Percentiles rank a stretch among this genome's conserved stretches.
Evolutionary conservation across 2,888 invertebrate species (phyloP).

Genomic region (Brachylomia viminalis): DNA sequence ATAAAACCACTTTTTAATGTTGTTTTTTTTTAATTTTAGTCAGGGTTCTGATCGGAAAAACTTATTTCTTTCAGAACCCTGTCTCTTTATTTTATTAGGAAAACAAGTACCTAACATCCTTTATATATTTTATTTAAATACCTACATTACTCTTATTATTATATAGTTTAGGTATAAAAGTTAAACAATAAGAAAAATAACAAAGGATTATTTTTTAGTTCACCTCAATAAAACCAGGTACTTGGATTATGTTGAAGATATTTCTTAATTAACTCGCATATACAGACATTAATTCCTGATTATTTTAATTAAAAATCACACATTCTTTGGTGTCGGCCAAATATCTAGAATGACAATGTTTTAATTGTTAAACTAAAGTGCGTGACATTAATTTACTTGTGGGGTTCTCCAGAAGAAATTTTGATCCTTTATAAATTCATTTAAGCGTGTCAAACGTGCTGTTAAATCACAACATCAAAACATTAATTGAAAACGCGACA

Average conservation of each 20-base stretch:
- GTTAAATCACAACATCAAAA: background rate
- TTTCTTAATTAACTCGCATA: slow-evolving; percentile 57
- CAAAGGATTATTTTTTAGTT: slow-evolving; percentile 1
- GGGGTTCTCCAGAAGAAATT: background rate
- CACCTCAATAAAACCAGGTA: background rate
- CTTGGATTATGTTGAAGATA: slow-evolving; percentile 38
- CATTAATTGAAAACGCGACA: background rate
- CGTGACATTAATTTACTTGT: background rate
- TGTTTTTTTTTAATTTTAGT: background rate
- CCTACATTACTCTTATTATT: no score
- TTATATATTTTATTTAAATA: background rate
- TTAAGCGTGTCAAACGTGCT: background rate
- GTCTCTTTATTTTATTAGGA: background rate
- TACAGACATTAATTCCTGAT: slow-evolving; percentile 35
- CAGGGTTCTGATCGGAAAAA: background rate
- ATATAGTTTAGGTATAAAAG: background rate
- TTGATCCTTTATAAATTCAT: no score
- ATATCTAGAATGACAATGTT: slow-evolving; percentile 42
- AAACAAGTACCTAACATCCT: no score
- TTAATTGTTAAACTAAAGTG: slow-evolving; percentile 29
- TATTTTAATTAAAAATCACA: slow-evolving; percentile 52
- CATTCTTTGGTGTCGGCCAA: slow-evolving; percentile 52
- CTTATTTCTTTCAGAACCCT: background rate
- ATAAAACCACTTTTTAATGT: no score
- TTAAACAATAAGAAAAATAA: slow-evolving; percentile 13